These are phyloP conservation scores for Falco concolor DNA, from an alignment of 2,797 vertebrate genomes.

Conservation along the genomic window DNA sequence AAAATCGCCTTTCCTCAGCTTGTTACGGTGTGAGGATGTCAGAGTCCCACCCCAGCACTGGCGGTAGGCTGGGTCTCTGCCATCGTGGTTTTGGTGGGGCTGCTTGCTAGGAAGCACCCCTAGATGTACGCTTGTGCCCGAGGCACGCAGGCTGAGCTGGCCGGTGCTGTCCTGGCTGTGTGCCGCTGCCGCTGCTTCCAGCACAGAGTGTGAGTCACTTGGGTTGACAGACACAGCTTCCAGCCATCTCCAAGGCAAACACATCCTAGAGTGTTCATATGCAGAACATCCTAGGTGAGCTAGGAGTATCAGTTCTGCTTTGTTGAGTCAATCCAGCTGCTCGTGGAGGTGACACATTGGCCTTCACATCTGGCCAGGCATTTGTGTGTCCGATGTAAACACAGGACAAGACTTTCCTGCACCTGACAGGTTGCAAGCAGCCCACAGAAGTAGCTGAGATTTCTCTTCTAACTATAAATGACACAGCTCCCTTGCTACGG, in stretches of 20 bases:
- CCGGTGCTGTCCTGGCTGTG: fast-evolving
- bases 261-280: not conserved
- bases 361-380: not conserved
- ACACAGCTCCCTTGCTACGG: not conserved
- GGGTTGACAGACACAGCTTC: not conserved
- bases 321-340: fast-evolving
- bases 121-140: not conserved
- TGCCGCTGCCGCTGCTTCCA: not conserved
- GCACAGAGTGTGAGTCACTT: fast-evolving
- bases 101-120: not conserved
- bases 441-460: not conserved
- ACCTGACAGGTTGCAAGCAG: not conserved
- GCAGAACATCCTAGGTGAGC: not conserved
- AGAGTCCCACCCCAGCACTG: not conserved
- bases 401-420: not conserved
- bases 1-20: constrained; percentile 5
- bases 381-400: not conserved
- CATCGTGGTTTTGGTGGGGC: fast-evolving
- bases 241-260: not conserved
- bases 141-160: not conserved
- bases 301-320: not conserved
- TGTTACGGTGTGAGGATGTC: not conserved
- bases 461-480: not conserved
- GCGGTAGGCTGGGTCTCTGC: not conserved
- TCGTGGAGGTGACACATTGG: not conserved